Conservation (phyloP, 2,888 invertebrate species). For the Cataglyphis altisquamis region DNA sequence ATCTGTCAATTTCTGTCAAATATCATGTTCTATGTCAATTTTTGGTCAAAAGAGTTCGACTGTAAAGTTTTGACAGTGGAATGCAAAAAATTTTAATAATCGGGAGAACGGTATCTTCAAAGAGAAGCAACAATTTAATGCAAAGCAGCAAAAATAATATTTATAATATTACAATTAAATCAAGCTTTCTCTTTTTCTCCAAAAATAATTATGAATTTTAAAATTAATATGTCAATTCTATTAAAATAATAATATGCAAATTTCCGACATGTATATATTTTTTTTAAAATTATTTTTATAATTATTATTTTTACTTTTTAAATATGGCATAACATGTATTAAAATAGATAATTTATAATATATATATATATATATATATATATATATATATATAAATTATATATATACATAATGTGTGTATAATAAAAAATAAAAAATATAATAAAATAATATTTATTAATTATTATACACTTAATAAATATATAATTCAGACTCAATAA, state of each 20-base stretch:
- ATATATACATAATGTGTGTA: not conserved
- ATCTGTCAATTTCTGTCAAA: slow-evolving; percentile 28
- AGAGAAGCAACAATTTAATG: not conserved
- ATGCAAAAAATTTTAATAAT: not conserved
- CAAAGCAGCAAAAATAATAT: not conserved
- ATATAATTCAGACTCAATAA: not conserved
- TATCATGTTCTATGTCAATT: not conserved
- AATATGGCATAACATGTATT: not conserved
- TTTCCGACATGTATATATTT: not conserved
- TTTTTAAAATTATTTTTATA: not conserved
- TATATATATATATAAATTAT: not conserved
- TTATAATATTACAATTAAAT: not conserved
- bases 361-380: not conserved
- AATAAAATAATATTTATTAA: not conserved
- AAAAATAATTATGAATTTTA: not conserved
- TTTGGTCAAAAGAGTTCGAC: not conserved
- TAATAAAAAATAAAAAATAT: too few relatives aligned
- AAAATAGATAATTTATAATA: not conserved
- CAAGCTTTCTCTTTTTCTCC: not conserved
- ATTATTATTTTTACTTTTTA: not conserved
- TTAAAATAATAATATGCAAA: not conserved
- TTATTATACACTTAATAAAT: not conserved
- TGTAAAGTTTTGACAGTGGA: not conserved
- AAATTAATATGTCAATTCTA: not conserved
- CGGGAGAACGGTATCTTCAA: not conserved